phyloP scores from a whole-genome alignment of 2,797 vertebrate genomes.

The Argyrosomus regius region DNA sequence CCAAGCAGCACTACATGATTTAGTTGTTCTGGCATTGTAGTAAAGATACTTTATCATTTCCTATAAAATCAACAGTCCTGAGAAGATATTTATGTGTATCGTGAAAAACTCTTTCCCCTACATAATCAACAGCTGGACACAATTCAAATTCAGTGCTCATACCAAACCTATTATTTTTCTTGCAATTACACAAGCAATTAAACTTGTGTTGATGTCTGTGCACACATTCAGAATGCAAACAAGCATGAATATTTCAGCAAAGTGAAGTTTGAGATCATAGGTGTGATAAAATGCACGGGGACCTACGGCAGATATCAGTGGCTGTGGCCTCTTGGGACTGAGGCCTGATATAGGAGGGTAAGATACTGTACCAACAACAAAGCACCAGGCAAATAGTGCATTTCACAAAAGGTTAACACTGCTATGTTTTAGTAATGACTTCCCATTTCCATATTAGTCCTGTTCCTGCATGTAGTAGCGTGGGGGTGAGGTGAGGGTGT shows the following conservation, averaged over 20 bases:
- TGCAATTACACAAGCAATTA: constrained; percentile 73
- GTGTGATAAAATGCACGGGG: constrained; percentile 14
- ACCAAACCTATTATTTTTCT: constrained; percentile 58
- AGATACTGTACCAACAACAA: constrained; percentile 62
- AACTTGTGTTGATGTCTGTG: constrained; percentile 37
- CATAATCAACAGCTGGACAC: constrained; percentile 21
- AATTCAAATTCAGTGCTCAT: constrained; percentile 29
- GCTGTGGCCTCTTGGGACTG: constrained; percentile 48
- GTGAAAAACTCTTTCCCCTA: constrained; percentile 21
- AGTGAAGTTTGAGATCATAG: constrained; percentile 56
- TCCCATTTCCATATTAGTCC: constrained; percentile 79
- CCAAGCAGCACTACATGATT: not conserved
- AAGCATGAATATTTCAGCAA: constrained; percentile 72
- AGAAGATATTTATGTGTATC: not conserved
- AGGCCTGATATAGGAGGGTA: constrained; percentile 14
- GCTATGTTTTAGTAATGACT: constrained; percentile 83
- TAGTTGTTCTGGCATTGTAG: not conserved
- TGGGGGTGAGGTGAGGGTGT: constrained; percentile 45
- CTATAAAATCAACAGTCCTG: not conserved
- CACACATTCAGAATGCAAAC: constrained; percentile 52
- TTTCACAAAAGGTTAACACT: constrained; percentile 80
- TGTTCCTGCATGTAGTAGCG: constrained; percentile 63
- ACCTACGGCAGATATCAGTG: constrained; percentile 19
- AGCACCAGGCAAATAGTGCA: constrained; percentile 56
- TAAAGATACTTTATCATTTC: not conserved